phyloP scores from a whole-genome alignment of 2,113 vertebrate species.

The Callorhinus ursinus region DNA sequence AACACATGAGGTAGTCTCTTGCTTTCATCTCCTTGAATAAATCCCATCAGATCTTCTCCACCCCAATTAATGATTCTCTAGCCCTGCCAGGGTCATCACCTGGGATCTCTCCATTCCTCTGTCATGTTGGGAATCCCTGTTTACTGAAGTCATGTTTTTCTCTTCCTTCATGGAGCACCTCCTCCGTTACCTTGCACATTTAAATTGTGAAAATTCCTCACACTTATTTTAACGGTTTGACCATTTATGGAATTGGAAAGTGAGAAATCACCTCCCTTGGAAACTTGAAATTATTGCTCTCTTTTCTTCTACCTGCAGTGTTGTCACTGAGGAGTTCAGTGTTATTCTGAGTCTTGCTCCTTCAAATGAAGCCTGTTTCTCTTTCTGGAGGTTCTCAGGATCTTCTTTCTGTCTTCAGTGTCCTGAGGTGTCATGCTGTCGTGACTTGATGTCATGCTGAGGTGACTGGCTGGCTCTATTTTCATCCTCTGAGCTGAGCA shows the following conservation, averaged over 20 bases:
- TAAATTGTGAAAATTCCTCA: neutral
- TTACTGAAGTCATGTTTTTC: neutral
- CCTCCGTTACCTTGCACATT: neutral
- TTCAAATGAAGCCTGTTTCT: neutral
- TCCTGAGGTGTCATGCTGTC: neutral
- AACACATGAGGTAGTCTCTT: neutral
- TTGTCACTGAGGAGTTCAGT: neutral
- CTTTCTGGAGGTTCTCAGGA: neutral
- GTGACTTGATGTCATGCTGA: neutral
- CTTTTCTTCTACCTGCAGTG: neutral
- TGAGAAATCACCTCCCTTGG: neutral
- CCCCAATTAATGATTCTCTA: neutral
- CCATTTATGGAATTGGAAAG: neutral
- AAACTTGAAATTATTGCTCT: neutral
- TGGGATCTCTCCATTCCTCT: neutral
- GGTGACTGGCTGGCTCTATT: neutral
- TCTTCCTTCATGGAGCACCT: neutral
- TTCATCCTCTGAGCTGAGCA: neutral
- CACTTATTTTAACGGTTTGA: neutral
- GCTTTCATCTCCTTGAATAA: neutral
- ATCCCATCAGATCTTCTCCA: neutral
- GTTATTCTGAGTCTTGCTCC: neutral
- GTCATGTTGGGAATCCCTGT: neutral
- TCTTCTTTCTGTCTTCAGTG: neutral
- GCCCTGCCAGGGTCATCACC: neutral